Conservation (phyloP, 1,140 invertebrate species). For the Stegodyphus dumicola region DNA sequence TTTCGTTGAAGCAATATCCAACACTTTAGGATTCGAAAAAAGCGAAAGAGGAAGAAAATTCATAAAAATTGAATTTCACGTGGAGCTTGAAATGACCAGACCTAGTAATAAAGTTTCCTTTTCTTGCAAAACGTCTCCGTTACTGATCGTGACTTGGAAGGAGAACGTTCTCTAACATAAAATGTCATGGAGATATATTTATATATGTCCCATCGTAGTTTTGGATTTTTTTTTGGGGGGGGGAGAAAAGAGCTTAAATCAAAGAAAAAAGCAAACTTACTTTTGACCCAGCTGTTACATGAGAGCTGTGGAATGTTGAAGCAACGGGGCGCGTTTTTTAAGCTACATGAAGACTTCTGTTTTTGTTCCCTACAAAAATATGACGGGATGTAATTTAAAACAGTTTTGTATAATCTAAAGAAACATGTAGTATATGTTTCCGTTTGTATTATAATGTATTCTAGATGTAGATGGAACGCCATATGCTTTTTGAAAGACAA, state of each 20-base stretch:
- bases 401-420: slow-evolving; percentile 15
- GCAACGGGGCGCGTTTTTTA: too few species aligned
- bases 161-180: neutral
- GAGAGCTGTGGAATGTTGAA: too few species aligned
- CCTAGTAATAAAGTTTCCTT: slow-evolving; percentile 13
- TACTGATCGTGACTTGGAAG: slow-evolving; percentile 18
- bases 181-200: too few species aligned
- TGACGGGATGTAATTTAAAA: neutral
- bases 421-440: neutral
- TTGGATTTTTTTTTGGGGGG: neutral
- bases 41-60: neutral
- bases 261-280: too few species aligned
- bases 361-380: slow-evolving; percentile 4
- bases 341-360: too few species aligned
- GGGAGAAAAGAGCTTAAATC: too few species aligned
- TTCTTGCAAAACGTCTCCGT: slow-evolving; percentile 9
- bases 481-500: too few species aligned
- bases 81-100: neutral
- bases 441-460: neutral
- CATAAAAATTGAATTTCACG: neutral
- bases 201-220: slow-evolving; percentile 4
- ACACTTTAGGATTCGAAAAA: too few species aligned
- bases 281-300: too few species aligned
- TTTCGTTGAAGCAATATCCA: neutral
- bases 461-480: neutral